These are phyloP conservation scores for Aricia agestis DNA, from an alignment of 1,140 invertebrate genomes.

Conservation along the genomic window DNA sequence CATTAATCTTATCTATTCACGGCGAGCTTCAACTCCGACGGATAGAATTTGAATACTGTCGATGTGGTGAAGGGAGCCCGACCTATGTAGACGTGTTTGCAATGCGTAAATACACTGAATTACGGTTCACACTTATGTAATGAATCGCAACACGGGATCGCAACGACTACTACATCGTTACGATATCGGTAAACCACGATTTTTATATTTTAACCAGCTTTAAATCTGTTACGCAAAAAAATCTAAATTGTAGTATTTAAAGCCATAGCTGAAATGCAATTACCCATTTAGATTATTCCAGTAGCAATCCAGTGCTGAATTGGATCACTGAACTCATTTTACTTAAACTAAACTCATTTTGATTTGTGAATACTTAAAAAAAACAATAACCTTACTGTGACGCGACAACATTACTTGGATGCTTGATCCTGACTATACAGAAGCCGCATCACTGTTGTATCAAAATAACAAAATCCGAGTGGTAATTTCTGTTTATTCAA, in stretches of 20 bases:
- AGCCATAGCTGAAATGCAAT: no score
- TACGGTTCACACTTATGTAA: slow-evolving; percentile 33
- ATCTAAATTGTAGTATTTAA: no score
- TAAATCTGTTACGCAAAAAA: no score
- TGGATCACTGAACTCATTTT: no score
- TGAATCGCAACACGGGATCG: slow-evolving; percentile 36
- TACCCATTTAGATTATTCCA: no score
- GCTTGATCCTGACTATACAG: no score
- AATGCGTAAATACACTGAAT: slow-evolving; percentile 55
- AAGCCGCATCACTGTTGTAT: slow-evolving; percentile 13
- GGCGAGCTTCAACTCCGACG: slow-evolving; percentile 40
- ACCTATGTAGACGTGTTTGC: slow-evolving; percentile 50
- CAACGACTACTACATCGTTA: slow-evolving; percentile 36
- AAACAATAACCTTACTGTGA: no score
- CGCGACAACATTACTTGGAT: no score
- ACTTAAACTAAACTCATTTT: no score
- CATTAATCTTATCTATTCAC: slow-evolving; percentile 66
- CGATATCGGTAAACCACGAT: slow-evolving; percentile 31
- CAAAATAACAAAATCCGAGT: slow-evolving; percentile 39
- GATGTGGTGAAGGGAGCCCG: slow-evolving; percentile 40
- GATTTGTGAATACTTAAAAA: no score
- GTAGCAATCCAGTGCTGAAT: no score
- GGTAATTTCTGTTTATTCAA: slow-evolving; percentile 46
- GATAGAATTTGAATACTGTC: slow-evolving; percentile 61
- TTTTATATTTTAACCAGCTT: no score